phyloP scores from a whole-genome alignment of 2,797 vertebrate species.

The Anguilla pacifica region DNA sequence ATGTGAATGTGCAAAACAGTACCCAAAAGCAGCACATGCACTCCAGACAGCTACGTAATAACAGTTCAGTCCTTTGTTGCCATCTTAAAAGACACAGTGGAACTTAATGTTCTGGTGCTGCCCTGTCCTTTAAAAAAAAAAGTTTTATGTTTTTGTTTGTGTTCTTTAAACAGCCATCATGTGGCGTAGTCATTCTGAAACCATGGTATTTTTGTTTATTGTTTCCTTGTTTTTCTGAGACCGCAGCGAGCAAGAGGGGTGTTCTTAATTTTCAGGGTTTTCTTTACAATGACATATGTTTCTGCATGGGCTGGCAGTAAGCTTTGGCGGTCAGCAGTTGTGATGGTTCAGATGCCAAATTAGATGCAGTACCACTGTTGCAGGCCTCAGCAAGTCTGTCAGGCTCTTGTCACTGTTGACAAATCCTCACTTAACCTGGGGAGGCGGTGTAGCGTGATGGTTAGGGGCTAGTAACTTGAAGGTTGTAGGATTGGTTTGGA shows the following conservation, averaged over 20 bases:
- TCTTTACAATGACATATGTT: constrained; percentile 30
- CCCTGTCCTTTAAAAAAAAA: background rate
- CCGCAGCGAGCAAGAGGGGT: constrained; percentile 28
- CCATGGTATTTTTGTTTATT: constrained; percentile 31
- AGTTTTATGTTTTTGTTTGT: background rate
- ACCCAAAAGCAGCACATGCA: constrained; percentile 14
- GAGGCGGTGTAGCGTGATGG: background rate
- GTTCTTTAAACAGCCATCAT: background rate
- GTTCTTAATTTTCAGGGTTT: constrained; percentile 23
- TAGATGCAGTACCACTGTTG: constrained; percentile 10
- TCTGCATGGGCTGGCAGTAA: constrained; percentile 37
- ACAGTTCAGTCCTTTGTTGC: background rate
- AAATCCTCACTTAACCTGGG: background rate
- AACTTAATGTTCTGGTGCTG: background rate
- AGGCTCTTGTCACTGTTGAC: background rate
- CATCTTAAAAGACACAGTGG: background rate
- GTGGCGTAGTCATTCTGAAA: constrained; percentile 38
- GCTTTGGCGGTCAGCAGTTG: constrained; percentile 39
- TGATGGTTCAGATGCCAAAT: constrained; percentile 33
- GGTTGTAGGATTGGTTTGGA: background rate
- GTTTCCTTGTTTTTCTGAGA: constrained; percentile 30
- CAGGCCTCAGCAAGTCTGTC: constrained; percentile 20
- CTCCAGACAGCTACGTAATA: constrained; percentile 20
- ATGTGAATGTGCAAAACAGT: constrained; percentile 34
- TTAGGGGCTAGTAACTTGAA: background rate